Evolutionary conservation across 2,113 vertebrate species (phyloP), one percentile per base, ranked within the genome.

Genomic region (Microtus montanus): DNA sequence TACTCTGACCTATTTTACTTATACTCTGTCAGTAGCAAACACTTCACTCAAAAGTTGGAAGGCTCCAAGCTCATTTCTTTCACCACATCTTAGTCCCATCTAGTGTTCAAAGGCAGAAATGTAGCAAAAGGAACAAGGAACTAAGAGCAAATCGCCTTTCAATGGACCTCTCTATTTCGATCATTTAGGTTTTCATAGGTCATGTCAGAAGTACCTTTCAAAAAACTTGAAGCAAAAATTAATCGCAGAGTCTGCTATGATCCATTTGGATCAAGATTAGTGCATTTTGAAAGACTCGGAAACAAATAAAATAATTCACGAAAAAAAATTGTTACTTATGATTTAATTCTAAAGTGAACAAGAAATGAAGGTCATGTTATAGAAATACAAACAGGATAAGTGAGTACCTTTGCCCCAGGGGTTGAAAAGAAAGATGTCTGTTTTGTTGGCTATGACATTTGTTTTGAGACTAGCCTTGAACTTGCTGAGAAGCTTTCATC

Each of bases 71-170:
- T 66, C 41, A 44, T 33, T 77, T n/a, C 66, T 61, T 80, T 33
- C 41, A 44, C 85, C 58, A 66, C 98, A 97, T 97, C 98, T 93
- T 93, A 98, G 98, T 98, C 97, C 98, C 98, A 98, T 96, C 98
- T 98, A 98, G 98, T 98, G 98, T 95, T 84, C 96, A 96, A 96
- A 84, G 95, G 92, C 87, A 96, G 96, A 97, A 91, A 97, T 52
- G 97, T 96, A 97, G 97, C 92, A 47, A 66, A 77, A 95, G 52
- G 90, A 66, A 61, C 7, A 30, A 94, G 26, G 30, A 94, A 63
- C 58, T 8, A 3, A 7, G 7, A 33, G 24, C 11, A 47, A 74
- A 49, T 1, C 5, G 5, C 10, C 52, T 1, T 44, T 63, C 26
- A 4, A 15, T 82, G 52, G 5, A 47, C 26, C 49, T 91, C 41